A percentile compares a stretch with the other conserved stretches of the same genome.
Conservation (phyloP, 2,888 invertebrate species). For the Neoascia interrupta region DNA sequence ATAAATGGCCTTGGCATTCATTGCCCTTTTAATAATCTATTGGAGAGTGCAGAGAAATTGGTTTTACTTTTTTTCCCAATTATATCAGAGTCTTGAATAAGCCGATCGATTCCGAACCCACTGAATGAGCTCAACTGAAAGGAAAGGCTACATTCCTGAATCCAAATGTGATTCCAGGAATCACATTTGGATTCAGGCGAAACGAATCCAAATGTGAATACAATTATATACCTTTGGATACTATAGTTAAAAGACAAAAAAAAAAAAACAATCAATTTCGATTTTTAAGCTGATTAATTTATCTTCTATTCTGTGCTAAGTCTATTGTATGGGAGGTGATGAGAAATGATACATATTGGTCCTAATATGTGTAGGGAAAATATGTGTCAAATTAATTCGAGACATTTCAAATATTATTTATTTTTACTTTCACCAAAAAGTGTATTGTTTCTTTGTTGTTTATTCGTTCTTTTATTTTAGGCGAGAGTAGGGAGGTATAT, state of each 20-base stretch:
- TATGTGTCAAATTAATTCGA: conserved; percentile 28
- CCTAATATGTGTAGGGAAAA: conserved; percentile 13
- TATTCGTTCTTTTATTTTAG: neutral
- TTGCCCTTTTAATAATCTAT: neutral
- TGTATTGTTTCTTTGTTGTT: too few species aligned
- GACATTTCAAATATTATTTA: conserved; percentile 13
- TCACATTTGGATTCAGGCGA: too few species aligned
- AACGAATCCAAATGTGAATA: too few species aligned
- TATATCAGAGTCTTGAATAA: neutral
- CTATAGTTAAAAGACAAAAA: conserved; percentile 4
- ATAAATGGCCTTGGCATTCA: conserved; percentile 47
- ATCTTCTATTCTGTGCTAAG: conserved; percentile 1
- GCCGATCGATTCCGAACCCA: neutral
- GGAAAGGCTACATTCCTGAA: too few species aligned
- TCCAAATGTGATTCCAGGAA: too few species aligned
- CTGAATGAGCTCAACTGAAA: neutral
- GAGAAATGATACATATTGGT: neutral
- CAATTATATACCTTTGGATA: conserved; percentile 3
- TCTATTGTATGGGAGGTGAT: neutral
- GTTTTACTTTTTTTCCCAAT: conserved; percentile 24
- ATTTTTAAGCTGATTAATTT: conserved; percentile 27
- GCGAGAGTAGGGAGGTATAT: too few species aligned
- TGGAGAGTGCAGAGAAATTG: conserved; percentile 30
- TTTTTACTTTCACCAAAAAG: conserved; percentile 29
- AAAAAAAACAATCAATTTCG: conserved; percentile 42